These are phyloP conservation scores for Australoheros facetus DNA, from an alignment of 2,797 vertebrate genomes.

Conservation along the genomic window DNA sequence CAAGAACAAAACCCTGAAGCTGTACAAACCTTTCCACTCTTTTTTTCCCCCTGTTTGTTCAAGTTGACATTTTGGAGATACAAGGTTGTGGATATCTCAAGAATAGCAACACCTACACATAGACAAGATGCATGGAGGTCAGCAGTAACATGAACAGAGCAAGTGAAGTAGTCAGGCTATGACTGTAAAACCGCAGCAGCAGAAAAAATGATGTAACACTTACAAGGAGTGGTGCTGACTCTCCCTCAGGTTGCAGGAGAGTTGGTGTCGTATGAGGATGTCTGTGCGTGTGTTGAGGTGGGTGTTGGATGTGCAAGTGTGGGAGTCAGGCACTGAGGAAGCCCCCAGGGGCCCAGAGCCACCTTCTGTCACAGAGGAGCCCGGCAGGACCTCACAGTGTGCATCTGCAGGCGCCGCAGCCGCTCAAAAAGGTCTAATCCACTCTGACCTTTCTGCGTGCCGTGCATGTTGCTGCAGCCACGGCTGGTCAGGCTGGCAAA, in stretches of 20 bases:
- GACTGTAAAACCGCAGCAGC: slow-evolving; percentile 8
- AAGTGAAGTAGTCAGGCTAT: not conserved
- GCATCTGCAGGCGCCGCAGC: slow-evolving; percentile 22
- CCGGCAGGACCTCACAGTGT: slow-evolving; percentile 29
- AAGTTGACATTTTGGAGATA: slow-evolving; percentile 10
- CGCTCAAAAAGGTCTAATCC: slow-evolving; percentile 41
- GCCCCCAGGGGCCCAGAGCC: slow-evolving; percentile 1
- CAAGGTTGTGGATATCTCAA: not conserved
- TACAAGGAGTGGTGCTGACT: slow-evolving; percentile 1
- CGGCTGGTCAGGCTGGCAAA: slow-evolving; percentile 18
- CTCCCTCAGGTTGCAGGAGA: slow-evolving; percentile 24
- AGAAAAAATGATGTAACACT: slow-evolving; percentile 12
- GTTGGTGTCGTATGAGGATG: not conserved
- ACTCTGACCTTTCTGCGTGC: slow-evolving; percentile 57
- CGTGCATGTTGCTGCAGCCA: slow-evolving; percentile 2
- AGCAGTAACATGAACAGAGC: not conserved
- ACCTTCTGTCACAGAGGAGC: slow-evolving; percentile 37
- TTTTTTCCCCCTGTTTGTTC: not conserved
- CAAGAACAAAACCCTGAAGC: not conserved
- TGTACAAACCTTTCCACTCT: not conserved
- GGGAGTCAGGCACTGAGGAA: not conserved
- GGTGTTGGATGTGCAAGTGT: not conserved
- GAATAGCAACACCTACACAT: slow-evolving; percentile 13
- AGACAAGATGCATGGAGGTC: slow-evolving; percentile 9
- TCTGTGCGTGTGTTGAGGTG: not conserved